phyloP scores from a whole-genome alignment of 2,888 invertebrate species.

The Melanophora roralis region DNA sequence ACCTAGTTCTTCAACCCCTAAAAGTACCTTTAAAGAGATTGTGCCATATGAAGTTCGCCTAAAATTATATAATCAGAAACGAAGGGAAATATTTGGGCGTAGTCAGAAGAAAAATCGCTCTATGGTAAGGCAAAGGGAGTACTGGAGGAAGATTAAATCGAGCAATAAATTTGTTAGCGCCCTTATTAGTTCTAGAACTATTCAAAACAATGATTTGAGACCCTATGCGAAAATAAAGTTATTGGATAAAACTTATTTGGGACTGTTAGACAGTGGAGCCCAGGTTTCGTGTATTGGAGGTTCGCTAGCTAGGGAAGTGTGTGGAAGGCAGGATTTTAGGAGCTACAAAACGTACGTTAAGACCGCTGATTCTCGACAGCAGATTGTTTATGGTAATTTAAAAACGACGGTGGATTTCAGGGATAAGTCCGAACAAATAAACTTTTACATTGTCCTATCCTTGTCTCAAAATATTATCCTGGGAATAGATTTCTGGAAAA shows the following conservation, averaged over 20 bases:
- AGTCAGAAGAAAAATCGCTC: background rate
- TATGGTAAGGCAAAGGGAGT: background rate
- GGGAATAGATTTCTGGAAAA: conserved; percentile 1
- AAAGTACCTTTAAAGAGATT: background rate
- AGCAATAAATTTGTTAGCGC: background rate
- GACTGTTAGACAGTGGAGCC: background rate
- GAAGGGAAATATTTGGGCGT: background rate
- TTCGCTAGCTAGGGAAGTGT: background rate
- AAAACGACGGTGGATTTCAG: background rate
- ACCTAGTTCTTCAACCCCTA: background rate
- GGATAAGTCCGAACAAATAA: background rate
- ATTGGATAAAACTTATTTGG: background rate
- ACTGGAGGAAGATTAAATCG: background rate
- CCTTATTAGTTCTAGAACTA: background rate
- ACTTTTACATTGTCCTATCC: conserved; percentile 3
- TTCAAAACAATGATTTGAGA: background rate
- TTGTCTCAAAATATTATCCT: background rate
- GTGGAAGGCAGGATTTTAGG: background rate
- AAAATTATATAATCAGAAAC: background rate
- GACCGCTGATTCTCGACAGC: background rate
- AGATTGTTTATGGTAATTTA: background rate
- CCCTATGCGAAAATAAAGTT: background rate
- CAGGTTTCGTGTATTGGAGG: background rate
- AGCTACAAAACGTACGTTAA: background rate
- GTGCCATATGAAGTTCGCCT: background rate